Evolutionary conservation across 2,888 invertebrate genomes (phyloP).

Genomic region (Fragum fragum): DNA sequence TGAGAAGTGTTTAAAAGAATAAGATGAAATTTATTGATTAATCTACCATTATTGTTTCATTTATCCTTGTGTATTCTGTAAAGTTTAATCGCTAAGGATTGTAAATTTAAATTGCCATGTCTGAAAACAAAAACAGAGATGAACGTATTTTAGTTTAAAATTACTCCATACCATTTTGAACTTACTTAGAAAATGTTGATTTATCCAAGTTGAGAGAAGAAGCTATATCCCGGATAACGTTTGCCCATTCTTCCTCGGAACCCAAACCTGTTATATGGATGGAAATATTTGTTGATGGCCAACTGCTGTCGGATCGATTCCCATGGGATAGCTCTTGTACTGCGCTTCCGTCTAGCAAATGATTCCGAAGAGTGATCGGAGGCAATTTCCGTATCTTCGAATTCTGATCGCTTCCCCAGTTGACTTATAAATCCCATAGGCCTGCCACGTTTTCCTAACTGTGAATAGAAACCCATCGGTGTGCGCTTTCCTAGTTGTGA

Average conservation of each 20-base stretch:
- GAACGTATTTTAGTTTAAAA: too few species aligned
- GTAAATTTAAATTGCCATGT: too few species aligned
- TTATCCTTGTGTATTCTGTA: too few species aligned
- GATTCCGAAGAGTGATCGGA: not conserved
- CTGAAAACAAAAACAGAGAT: too few species aligned
- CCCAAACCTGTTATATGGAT: conserved; percentile 32
- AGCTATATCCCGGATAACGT: conserved; percentile 29
- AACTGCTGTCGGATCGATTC: not conserved
- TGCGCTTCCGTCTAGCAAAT: conserved; percentile 13
- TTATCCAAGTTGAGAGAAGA: conserved; percentile 37
- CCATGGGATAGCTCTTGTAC: not conserved
- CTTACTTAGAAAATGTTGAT: too few species aligned
- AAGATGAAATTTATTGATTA: too few species aligned
- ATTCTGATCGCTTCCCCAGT: conserved; percentile 43
- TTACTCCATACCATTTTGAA: too few species aligned
- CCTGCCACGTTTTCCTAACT: conserved; percentile 21
- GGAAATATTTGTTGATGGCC: conserved; percentile 12
- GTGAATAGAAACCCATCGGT: conserved; percentile 16
- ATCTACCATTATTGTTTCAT: too few species aligned
- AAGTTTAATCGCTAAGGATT: too few species aligned
- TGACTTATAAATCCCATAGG: conserved; percentile 16
- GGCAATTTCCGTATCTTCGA: not conserved
- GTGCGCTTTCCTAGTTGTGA: conserved; percentile 43
- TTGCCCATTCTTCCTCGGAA: conserved; percentile 39
- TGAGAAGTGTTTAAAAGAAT: too few species aligned